Evolutionary conservation across 2,888 invertebrate genomes (phyloP).

Genomic region (Cheilosia variabilis): DNA sequence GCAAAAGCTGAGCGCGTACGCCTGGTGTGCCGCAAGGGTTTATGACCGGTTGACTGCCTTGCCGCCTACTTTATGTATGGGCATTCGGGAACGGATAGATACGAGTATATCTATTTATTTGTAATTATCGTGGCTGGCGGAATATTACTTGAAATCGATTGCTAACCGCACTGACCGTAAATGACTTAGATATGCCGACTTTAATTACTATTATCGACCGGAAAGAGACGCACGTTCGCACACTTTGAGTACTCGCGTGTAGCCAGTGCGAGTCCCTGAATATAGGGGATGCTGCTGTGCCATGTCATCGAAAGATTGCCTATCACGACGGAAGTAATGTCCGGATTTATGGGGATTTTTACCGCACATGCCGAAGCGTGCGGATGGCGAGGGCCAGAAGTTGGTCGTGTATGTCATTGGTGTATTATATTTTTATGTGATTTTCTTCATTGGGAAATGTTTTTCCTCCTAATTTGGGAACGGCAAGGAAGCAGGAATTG

Average conservation of each 20-base stretch:
- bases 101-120: conserved; percentile 4
- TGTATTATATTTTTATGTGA: conserved; percentile 66
- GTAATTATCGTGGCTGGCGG: conserved; percentile 30
- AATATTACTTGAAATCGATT: conserved; percentile 58
- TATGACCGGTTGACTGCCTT: conserved; percentile 41
- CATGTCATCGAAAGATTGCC: conserved; percentile 51
- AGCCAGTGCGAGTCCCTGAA: background rate
- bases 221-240: conserved; percentile 4
- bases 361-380: conserved; percentile 11
- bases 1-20: conserved; percentile 12
- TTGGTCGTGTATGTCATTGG: conserved; percentile 54
- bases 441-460: conserved; percentile 62
- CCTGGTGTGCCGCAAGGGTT: conserved; percentile 19
- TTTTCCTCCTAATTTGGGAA: conserved; percentile 20
- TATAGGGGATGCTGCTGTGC: conserved; percentile 30
- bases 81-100: conserved; percentile 38
- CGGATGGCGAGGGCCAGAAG: conserved; percentile 37
- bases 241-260: background rate
- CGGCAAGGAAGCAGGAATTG: background rate
- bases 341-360: conserved; percentile 55
- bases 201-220: conserved; percentile 41
- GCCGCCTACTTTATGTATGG: conserved; percentile 35
- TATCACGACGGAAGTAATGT: conserved; percentile 66
- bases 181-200: conserved; percentile 50
- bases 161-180: conserved; percentile 62